Conservation (phyloP, 2,113 vertebrate species). For the Hippocampus mohnikei region DNA sequence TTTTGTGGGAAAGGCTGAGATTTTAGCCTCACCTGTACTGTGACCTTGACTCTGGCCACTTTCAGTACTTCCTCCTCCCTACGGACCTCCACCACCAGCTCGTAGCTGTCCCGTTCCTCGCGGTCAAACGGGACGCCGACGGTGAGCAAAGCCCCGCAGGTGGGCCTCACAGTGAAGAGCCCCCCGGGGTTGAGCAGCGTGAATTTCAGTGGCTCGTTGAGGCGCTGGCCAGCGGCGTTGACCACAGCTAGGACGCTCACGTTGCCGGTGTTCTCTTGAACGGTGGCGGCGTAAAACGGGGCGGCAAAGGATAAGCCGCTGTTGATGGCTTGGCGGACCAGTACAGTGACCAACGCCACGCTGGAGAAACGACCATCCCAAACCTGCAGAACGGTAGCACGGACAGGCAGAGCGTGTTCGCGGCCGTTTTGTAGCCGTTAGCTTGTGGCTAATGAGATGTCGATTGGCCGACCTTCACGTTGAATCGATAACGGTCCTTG, state of each 20-base stretch:
- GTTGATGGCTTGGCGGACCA: conserved; percentile 87
- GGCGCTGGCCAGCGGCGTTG: conserved; percentile 83
- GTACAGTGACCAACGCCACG: conserved; percentile 79
- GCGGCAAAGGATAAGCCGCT: conserved; percentile 87
- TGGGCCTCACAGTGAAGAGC: conserved; percentile 84
- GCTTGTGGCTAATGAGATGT: neutral
- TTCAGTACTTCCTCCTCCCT: conserved; percentile 84
- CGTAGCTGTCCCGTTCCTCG: conserved; percentile 84
- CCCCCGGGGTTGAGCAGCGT: conserved; percentile 89
- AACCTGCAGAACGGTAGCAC: conserved; percentile 55
- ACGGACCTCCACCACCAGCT: conserved; percentile 90
- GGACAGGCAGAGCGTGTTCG: neutral
- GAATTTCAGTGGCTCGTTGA: conserved; percentile 92
- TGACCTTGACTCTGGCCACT: conserved; percentile 84
- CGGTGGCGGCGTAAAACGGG: conserved; percentile 80
- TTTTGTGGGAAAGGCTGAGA: neutral
- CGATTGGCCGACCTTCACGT: conserved; percentile 67
- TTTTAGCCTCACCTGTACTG: conserved; percentile 78
- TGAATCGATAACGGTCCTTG: conserved; percentile 86
- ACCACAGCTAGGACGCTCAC: conserved; percentile 83
- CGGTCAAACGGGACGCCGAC: conserved; percentile 87
- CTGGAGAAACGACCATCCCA: conserved; percentile 91
- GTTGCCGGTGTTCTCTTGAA: conserved; percentile 83
- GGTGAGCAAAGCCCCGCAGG: conserved; percentile 89
- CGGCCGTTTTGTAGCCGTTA: neutral